phyloP scores from a whole-genome alignment of 1,140 invertebrate genomes.

The Galleria mellonella region DNA sequence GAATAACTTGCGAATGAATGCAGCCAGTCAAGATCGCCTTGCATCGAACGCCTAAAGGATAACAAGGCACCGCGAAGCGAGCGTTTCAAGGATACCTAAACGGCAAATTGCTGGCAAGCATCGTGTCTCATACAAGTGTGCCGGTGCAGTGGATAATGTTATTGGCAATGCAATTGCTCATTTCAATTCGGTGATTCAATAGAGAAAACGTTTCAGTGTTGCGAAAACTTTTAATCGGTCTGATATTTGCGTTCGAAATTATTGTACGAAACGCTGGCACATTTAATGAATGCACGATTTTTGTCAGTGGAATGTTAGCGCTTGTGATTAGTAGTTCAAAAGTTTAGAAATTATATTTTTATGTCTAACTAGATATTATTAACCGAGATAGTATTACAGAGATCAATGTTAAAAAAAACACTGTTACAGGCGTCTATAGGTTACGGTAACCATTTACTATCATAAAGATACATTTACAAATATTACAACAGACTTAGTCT shows the following conservation, averaged over 20 bases:
- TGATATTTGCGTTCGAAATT: slow-evolving; percentile 15
- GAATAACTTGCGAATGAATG: slow-evolving; percentile 43
- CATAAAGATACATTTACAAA: too few relatives aligned
- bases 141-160: slow-evolving; percentile 29
- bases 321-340: not conserved
- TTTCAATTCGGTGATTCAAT: slow-evolving; percentile 5
- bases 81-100: slow-evolving; percentile 58
- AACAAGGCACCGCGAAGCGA: slow-evolving; percentile 34
- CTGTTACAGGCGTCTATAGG: too few relatives aligned
- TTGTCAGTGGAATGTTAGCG: slow-evolving; percentile 3
- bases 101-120: slow-evolving; percentile 35
- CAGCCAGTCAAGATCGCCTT: slow-evolving; percentile 46
- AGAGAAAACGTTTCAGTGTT: slow-evolving; percentile 23
- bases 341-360: too few relatives aligned
- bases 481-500: slow-evolving; percentile 16
- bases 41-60: slow-evolving; percentile 56
- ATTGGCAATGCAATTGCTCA: too few relatives aligned
- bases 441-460: too few relatives aligned
- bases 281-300: slow-evolving; percentile 8
- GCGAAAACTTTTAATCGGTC: slow-evolving; percentile 27
- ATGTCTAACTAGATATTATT: slow-evolving; percentile 7
- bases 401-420: too few relatives aligned
- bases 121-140: slow-evolving; percentile 29
- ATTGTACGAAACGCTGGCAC: slow-evolving; percentile 10
- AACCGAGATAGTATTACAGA: too few relatives aligned